A percentile compares a stretch with the other conserved stretches of the same genome.
phyloP scores from a whole-genome alignment of 2,888 invertebrate species.

The Quadriops clusia region DNA sequence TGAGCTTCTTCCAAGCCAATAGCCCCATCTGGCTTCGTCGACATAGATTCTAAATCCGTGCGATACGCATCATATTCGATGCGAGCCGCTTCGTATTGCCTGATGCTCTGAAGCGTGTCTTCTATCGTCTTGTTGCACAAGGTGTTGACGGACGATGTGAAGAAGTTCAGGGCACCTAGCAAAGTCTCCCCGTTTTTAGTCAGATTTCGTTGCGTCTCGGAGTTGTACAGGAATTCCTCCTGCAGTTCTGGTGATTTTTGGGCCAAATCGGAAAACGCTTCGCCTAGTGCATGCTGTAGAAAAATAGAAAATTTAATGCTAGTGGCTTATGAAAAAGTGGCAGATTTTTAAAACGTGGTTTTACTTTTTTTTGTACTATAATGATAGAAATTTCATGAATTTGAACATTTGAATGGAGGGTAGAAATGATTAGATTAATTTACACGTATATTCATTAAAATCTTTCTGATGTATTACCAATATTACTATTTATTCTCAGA shows the following conservation, averaged over 20 bases:
- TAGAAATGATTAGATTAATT: too few relatives aligned
- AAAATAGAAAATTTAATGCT: conserved; percentile 11
- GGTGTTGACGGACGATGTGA: conserved; percentile 90
- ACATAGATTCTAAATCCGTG: conserved; percentile 78
- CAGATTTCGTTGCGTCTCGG: conserved; percentile 88
- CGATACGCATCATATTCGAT: conserved; percentile 98
- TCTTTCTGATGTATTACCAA: too few relatives aligned
- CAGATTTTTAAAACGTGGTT: too few relatives aligned
- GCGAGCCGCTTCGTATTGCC: conserved; percentile 64
- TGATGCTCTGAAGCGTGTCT: conserved; percentile 73
- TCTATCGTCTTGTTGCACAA: conserved; percentile 96
- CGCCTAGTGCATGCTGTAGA: conserved; percentile 71
- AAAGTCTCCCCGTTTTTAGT: conserved; percentile 89
- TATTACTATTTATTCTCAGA: too few relatives aligned
- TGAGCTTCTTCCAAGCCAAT: conserved; percentile 67
- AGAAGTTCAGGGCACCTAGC: conserved; percentile 88
- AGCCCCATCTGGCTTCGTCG: conserved; percentile 49
- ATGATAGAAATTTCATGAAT: too few relatives aligned
- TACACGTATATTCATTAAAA: too few relatives aligned
- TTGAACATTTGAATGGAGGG: too few relatives aligned
- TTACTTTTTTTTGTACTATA: too few relatives aligned
- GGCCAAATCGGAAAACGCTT: conserved; percentile 88
- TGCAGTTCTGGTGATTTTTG: conserved; percentile 93
- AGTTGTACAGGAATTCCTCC: conserved; percentile 89
- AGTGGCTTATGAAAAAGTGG: too few relatives aligned